Percentiles rank a stretch among this genome's conserved stretches.
phyloP scores from a whole-genome alignment of 2,888 invertebrate genomes.

The Torymus texanus region DNA sequence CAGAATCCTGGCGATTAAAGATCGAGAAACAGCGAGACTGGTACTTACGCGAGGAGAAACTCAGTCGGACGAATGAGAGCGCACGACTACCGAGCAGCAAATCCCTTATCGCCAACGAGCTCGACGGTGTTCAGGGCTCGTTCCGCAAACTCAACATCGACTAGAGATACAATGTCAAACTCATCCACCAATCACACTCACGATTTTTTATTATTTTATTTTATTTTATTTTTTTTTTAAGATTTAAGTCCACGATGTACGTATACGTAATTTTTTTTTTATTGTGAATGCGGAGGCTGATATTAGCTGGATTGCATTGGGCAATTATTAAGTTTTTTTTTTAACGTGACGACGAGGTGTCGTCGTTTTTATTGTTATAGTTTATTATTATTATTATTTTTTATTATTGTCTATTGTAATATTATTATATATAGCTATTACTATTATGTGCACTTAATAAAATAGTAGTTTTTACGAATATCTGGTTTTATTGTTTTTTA shows the following conservation, averaged over 20 bases:
- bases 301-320: neutral
- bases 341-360: neutral
- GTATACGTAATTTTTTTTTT: too few species aligned
- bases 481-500: too few species aligned
- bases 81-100: conserved; percentile 65
- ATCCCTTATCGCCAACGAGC: conserved; percentile 63
- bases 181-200: too few species aligned
- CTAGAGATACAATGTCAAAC: conserved; percentile 47
- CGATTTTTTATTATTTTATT: too few species aligned
- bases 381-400: conserved; percentile 15
- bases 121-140: conserved; percentile 70
- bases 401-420: conserved; percentile 1
- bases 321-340: neutral
- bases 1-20: conserved; percentile 70
- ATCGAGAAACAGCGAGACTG: conserved; percentile 70
- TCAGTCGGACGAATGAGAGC: conserved; percentile 69
- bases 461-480: conserved; percentile 1
- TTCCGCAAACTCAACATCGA: conserved; percentile 72
- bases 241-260: too few species aligned
- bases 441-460: conserved; percentile 27
- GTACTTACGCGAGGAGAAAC: conserved; percentile 71
- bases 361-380: neutral
- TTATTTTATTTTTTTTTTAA: too few species aligned
- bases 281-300: too few species aligned
- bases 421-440: conserved; percentile 14